These are phyloP conservation scores for Syngnathus acus DNA, from an alignment of 2,797 vertebrate species.

Conservation along the genomic window DNA sequence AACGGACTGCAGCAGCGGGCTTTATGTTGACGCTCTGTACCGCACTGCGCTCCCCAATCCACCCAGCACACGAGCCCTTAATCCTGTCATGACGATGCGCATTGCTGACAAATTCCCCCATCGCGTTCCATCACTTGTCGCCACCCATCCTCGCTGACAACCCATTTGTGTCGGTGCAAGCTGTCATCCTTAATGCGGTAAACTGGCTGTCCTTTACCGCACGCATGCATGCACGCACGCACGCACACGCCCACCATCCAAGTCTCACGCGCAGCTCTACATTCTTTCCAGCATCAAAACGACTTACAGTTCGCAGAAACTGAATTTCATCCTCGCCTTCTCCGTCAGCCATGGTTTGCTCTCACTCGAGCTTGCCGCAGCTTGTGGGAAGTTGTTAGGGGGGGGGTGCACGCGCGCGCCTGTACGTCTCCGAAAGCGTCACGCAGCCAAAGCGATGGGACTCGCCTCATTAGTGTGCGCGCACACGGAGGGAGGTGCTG, in stretches of 20 bases:
- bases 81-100: neutral
- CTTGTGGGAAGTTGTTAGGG: constrained; percentile 1
- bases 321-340: constrained; percentile 76
- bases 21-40: constrained; percentile 34
- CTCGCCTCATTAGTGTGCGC: constrained; percentile 31
- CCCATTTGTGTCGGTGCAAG: constrained; percentile 1
- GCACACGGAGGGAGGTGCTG: constrained; percentile 40
- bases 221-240: neutral
- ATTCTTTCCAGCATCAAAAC: neutral
- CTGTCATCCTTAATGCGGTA: constrained; percentile 54
- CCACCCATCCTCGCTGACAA: neutral
- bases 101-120: neutral
- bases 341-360: constrained; percentile 67
- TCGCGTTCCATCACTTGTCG: neutral
- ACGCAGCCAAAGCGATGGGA: constrained; percentile 3
- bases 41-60: constrained; percentile 52
- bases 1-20: constrained; percentile 23
- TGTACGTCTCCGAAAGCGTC: neutral
- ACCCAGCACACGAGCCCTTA: constrained; percentile 20
- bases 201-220: constrained; percentile 30
- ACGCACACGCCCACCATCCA: neutral
- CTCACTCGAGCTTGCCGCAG: constrained; percentile 21
- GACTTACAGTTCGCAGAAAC: constrained; percentile 74
- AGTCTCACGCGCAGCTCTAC: neutral
- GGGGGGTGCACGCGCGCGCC: neutral